Evolutionary conservation across 2,888 invertebrate species (phyloP), one percentile per base, ranked within the genome.

Genomic region (Cyclophora punctaria): DNA sequence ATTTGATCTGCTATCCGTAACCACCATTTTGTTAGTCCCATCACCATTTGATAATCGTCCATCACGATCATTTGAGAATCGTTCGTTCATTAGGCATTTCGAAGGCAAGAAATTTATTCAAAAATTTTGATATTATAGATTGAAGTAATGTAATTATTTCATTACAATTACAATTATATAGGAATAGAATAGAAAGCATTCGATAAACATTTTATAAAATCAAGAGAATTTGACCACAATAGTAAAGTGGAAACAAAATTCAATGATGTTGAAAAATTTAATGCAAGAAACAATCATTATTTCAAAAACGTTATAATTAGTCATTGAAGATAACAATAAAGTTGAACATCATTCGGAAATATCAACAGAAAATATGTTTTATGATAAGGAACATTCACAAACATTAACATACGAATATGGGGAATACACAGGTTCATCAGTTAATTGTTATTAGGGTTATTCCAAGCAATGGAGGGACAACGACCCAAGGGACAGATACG

Each of bases 1-100:
- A 63, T 89, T 88, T 57, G 85, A 86, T 76, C 88, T 87, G 65
- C 66, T 69, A 61, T 67, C 69, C 71, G 67, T 67, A 53, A 68
- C 69, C 67, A 66, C 72, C 75, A 75, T 75, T 76, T 78, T 61
- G 61, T 49, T 47, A 52, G 53, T 53, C 49, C 4, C 45, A 45
- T 34, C 47, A 47, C 7, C 43, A 51, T 34, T 7, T 5, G 7
- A 35, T 35, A 20, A 48, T 20, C 20, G 20, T 20, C 20, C 20
- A 20, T 20, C 20, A 20, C 20, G 20, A 20, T 20, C 20, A 20
- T 20, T 20, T 20, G 20, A 20, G 20, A 20, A 1, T 20, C 20
- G 20, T 20, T 20, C 20, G 20, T 20, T 20, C 20, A 20, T 20
- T 20, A 20, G 20, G 20, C 2, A 20, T 20, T 20, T 20, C 20